Evolutionary conservation across 2,797 vertebrate genomes (phyloP), one percentile per base, ranked within the genome.

Genomic region (Setipinna tenuifilis): DNA sequence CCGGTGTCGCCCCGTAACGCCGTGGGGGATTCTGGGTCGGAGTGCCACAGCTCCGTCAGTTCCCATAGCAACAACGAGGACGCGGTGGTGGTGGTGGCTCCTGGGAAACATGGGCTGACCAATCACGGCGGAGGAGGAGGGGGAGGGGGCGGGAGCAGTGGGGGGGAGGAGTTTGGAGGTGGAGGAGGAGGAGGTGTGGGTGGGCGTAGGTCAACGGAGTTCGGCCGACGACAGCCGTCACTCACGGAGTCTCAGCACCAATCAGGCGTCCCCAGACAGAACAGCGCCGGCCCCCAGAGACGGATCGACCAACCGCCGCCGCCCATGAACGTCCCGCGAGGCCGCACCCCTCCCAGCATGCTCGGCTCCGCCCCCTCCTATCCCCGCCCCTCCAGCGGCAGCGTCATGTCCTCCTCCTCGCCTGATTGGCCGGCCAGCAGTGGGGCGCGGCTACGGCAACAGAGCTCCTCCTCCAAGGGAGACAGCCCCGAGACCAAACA

Each of bases 31-130:
- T 99, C 98, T 0, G 97, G 98, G 87, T 99, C 98, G 0, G 98
- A 99, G 93, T 98, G 98, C 95, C 98, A 99, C 94, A 99, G 98
- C 90, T 99, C 98, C 0, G 95, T 99, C 90, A 99, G 98, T 92
- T 99, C 98, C 35, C 98, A 99, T 92, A 99, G 98, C 95, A 99
- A 98, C 95, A 98, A 97, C 0, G 98, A 99, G 87, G 98, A 99
- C 21, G 92, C 95, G 83, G 93, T 93, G 0, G 94, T 93, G 0
- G 87, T 92, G 0, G 92, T 88, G 35, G 96, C 94, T 0, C 7
- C 50, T 0, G 93, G 95, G 80, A 89, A 96, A 86, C 97, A 94
- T 0, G 90, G 95, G 88, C 97, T 97, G 62, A 91, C 95, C 85
- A 95, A 96, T 87, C 96, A 96, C 0, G 87, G 93, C 0, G 91